Percentiles rank a stretch among this genome's conserved stretches.
These are phyloP conservation scores for Recurvirostra avosetta DNA, from an alignment of 2,113 vertebrate species.

Conservation along the genomic window DNA sequence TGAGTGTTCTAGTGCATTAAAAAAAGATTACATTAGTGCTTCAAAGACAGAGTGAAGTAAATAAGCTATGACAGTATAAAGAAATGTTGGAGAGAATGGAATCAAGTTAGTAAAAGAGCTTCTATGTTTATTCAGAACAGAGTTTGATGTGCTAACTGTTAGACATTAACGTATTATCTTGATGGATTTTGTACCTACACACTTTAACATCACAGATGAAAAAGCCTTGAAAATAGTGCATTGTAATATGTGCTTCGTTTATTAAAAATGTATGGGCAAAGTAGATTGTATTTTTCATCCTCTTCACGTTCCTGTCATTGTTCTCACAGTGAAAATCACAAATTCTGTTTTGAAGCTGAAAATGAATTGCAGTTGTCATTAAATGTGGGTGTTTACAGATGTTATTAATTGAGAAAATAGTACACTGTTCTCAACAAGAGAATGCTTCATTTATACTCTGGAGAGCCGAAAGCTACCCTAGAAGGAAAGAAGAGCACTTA, in stretches of 20 bases:
- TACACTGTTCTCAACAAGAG: not conserved
- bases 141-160: slow-evolving; percentile 39
- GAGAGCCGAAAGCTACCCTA: not conserved
- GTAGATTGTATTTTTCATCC: not conserved
- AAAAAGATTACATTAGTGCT: slow-evolving; percentile 15
- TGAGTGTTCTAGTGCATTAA: not conserved
- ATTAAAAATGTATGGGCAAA: slow-evolving; percentile 32
- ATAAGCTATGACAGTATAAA: slow-evolving; percentile 48
- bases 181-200: slow-evolving; percentile 52
- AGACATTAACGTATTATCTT: slow-evolving; percentile 50
- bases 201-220: slow-evolving; percentile 3
- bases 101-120: not conserved
- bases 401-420: slow-evolving; percentile 45
- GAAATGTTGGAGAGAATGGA: not conserved
- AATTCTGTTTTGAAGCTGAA: slow-evolving; percentile 19
- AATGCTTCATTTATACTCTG: slow-evolving; percentile 12
- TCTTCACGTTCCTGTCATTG: slow-evolving; percentile 1
- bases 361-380: slow-evolving; percentile 32
- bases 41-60: slow-evolving; percentile 40
- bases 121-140: slow-evolving; percentile 28
- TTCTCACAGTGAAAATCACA: not conserved
- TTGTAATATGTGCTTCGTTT: slow-evolving; percentile 6
- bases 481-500: slow-evolving; percentile 4
- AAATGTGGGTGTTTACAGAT: slow-evolving; percentile 34
- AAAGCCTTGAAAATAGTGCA: slow-evolving; percentile 28